Evolutionary conservation across 2,113 vertebrate species (phyloP).

Genomic region (Gambusia affinis): DNA sequence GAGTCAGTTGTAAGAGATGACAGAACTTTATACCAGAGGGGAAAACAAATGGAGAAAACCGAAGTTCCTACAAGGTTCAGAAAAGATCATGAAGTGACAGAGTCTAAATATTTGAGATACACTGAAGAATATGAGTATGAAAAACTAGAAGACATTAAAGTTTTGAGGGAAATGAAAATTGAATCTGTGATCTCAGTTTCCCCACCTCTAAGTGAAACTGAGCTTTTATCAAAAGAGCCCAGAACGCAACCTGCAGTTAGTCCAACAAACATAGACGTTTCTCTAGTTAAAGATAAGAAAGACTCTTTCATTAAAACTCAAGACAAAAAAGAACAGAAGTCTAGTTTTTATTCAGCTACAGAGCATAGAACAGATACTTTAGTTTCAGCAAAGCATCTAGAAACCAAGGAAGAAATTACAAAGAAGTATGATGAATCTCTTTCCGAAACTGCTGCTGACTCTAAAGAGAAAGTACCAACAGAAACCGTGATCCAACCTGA

Average conservation of each 20-base stretch:
- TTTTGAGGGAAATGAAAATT: neutral
- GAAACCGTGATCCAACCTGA: neutral
- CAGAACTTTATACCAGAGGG: neutral
- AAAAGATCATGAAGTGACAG: slow-evolving; percentile 4
- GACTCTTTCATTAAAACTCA: slow-evolving; percentile 14
- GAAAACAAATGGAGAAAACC: slow-evolving; percentile 5
- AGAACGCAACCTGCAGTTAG: neutral
- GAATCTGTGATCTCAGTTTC: neutral
- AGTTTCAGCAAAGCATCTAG: neutral
- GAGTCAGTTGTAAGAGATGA: slow-evolving; percentile 13
- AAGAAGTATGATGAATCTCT: neutral
- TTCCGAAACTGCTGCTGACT: neutral
- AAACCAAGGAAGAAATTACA: neutral
- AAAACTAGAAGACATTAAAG: neutral
- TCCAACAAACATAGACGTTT: neutral
- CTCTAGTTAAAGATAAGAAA: neutral
- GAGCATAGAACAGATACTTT: neutral
- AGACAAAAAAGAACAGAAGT: neutral
- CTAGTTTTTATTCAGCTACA: neutral
- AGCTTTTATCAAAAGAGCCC: neutral
- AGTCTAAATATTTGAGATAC: neutral
- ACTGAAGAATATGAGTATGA: slow-evolving; percentile 7
- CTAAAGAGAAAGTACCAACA: neutral
- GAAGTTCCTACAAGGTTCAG: neutral
- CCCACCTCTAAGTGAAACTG: slow-evolving; percentile 6